Base-by-base conservation (phyloP, 2,797 vertebrate genomes). In the Choloepus didactylus region DNA sequence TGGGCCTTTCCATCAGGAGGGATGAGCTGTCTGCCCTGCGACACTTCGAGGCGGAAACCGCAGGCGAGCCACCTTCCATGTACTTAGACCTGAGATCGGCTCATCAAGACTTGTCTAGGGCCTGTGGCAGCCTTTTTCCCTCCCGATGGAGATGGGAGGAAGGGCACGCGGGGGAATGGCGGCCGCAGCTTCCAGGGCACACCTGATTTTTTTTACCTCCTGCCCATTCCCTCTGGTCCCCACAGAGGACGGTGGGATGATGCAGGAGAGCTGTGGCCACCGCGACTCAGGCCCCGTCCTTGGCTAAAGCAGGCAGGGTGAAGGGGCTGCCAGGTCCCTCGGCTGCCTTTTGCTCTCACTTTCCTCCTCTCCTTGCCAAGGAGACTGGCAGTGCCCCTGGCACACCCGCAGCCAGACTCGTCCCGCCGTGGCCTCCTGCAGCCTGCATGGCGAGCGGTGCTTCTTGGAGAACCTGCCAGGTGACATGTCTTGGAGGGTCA, bases 381-480 rank as follows among this genome's bases (percentile, higher is more conserved):
- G 73, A 82, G 59, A 62, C 76, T 91, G 3, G 6, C 3, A 73
- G 73, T 23, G 60, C 44, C n/a, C 70, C 67, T 46, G 66, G 35
- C 35, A 69, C 12, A 27, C 64, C 81, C n/a, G 14, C 38, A 70
- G 77, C 73, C 73, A 67, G 29, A 7, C 21, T 14, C 38, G 70
- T 76, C 86, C 46, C 94, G 51, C 66, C 1, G 27, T 77, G 84
- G 62, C 87, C 31, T 91, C 85, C 46, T 60, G 56, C 15, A 49
- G 35, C 46, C 25, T 15, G 89, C 83, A 83, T n/a, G 49, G 85
- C 87, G 56, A 54, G 64, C 59, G 80, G 38, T 21, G 0, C 35
- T 88, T 77, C 96, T 66, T 70, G 86, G 92, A 81, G 73, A 97
- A 97, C 97, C 96, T 94, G 96, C 94, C 6, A 3, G 91, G 95